Evolutionary conservation across 1,140 invertebrate species (phyloP).

Genomic region (Zophobas morio): DNA sequence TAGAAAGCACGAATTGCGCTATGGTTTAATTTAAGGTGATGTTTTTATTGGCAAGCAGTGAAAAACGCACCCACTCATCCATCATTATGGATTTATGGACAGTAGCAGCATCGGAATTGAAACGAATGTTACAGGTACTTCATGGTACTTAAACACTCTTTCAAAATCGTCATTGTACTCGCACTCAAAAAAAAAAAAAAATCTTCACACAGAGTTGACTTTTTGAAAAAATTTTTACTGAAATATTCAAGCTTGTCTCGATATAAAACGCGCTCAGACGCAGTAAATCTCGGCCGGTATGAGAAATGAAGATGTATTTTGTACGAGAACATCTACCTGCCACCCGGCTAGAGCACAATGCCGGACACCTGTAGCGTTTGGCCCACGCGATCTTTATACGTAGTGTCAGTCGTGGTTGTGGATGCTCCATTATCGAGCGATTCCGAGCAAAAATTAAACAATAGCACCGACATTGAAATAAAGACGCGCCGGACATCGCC

Average conservation of each 20-base stretch:
- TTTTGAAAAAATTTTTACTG: not conserved
- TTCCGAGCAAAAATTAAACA: constrained; percentile 29
- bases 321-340: constrained; percentile 54
- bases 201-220: too few species aligned
- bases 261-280: constrained; percentile 51
- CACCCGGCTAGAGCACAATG: constrained; percentile 51
- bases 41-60: constrained; percentile 31
- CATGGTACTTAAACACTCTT: too few species aligned
- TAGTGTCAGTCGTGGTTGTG: constrained; percentile 47
- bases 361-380: constrained; percentile 53
- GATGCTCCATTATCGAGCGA: constrained; percentile 50
- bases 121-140: too few species aligned
- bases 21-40: constrained; percentile 31
- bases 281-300: constrained; percentile 49
- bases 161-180: too few species aligned
- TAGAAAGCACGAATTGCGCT: constrained; percentile 21
- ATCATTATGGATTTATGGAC: constrained; percentile 52
- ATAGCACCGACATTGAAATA: constrained; percentile 36
- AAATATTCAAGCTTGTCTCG: not conserved
- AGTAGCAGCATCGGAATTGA: not conserved
- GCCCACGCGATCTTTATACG: constrained; percentile 52
- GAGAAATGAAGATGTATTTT: constrained; percentile 56
- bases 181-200: too few species aligned
- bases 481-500: constrained; percentile 22
- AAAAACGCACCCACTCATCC: constrained; percentile 44